A percentile compares a stretch with the other conserved stretches of the same genome.
These are phyloP conservation scores for Athetis lepigone DNA, from an alignment of 2,888 invertebrate genomes.

Conservation along the genomic window DNA sequence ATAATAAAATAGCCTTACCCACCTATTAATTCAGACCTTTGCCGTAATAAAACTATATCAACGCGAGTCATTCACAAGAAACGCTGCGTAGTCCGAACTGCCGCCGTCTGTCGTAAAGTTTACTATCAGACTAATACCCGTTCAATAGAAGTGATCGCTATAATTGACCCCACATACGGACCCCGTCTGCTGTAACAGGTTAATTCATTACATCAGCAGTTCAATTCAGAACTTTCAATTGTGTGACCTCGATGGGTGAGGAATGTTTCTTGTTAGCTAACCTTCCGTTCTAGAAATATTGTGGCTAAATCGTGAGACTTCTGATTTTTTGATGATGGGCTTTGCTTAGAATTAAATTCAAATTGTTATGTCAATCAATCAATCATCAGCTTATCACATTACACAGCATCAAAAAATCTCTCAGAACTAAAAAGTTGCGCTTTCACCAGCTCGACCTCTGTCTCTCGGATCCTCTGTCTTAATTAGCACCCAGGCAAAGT, in stretches of 20 bases:
- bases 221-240: constrained; percentile 80
- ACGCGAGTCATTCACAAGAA: constrained; percentile 34
- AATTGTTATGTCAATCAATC: too few relatives aligned
- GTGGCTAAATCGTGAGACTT: too few relatives aligned
- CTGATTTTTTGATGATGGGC: too few relatives aligned
- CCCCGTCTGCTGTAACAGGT: constrained; percentile 76
- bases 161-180: constrained; percentile 72
- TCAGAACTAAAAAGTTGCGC: too few relatives aligned
- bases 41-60: constrained; percentile 10
- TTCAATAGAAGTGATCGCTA: constrained; percentile 47
- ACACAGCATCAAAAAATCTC: too few relatives aligned
- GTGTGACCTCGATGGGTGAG: constrained; percentile 58
- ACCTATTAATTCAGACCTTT: neutral
- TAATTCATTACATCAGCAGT: constrained; percentile 84
- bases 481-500: too few relatives aligned
- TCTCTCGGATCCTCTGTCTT: too few relatives aligned
- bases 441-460: too few relatives aligned
- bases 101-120: constrained; percentile 63
- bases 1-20: neutral
- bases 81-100: constrained; percentile 4
- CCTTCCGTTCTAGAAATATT: constrained; percentile 8
- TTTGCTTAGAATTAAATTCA: too few relatives aligned
- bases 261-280: constrained; percentile 16
- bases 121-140: constrained; percentile 62
- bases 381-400: too few relatives aligned